phyloP scores from a whole-genome alignment of 1,140 invertebrate species.

The Ptiloglossa arizonensis region DNA sequence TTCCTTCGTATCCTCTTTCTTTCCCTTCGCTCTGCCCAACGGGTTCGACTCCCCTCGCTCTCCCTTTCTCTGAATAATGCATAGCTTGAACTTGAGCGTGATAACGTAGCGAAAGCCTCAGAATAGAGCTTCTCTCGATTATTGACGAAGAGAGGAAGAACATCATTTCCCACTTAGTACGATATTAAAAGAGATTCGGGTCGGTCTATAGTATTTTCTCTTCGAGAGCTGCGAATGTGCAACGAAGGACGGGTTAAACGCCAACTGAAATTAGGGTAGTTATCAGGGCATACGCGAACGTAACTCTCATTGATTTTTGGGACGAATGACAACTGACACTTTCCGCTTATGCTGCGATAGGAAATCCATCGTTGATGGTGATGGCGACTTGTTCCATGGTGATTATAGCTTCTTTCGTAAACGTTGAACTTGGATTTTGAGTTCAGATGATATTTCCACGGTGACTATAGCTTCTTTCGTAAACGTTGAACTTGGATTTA shows the following conservation, averaged over 20 bases:
- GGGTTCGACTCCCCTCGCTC: not conserved
- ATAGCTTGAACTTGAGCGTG: constrained; percentile 75
- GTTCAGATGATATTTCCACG: too few species aligned
- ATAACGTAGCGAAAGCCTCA: constrained; percentile 70
- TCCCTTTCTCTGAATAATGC: constrained; percentile 76
- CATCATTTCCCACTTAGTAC: constrained; percentile 77
- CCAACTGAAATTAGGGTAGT: constrained; percentile 23
- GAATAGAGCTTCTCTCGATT: constrained; percentile 67
- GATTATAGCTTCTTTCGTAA: too few species aligned
- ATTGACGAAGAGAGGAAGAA: constrained; percentile 62
- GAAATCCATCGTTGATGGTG: too few species aligned
- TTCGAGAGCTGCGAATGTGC: constrained; percentile 56
- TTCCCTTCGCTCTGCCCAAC: constrained; percentile 30
- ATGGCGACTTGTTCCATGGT: too few species aligned
- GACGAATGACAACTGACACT: too few species aligned
- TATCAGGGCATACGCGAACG: not conserved
- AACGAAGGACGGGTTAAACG: constrained; percentile 21
- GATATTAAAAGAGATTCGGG: constrained; percentile 74
- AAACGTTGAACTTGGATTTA: too few species aligned
- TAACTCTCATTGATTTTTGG: not conserved
- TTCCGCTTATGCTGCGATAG: too few species aligned
- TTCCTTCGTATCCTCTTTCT: constrained; percentile 36
- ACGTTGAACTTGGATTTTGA: too few species aligned
- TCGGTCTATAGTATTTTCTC: constrained; percentile 67
- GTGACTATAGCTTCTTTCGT: too few species aligned